These are phyloP conservation scores for Pica pica DNA, from an alignment of 2,113 vertebrate genomes.

Conservation along the genomic window DNA sequence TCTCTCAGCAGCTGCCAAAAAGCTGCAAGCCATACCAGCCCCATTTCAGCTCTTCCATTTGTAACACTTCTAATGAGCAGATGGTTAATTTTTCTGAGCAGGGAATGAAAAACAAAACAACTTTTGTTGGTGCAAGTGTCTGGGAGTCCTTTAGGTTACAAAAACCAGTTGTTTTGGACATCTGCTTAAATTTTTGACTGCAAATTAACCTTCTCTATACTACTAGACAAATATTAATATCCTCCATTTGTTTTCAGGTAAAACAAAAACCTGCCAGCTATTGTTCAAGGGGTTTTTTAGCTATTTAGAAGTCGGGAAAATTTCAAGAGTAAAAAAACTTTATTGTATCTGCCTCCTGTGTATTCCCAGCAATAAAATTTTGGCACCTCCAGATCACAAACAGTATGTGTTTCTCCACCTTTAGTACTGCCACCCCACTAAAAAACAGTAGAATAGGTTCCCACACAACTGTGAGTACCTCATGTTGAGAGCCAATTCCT, in stretches of 20 bases:
- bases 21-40: conserved; percentile 6
- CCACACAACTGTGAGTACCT: neutral
- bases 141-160: neutral
- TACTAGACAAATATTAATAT: neutral
- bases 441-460: neutral
- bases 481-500: neutral
- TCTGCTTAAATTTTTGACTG: neutral
- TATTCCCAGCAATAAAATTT: neutral
- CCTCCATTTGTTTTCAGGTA: conserved; percentile 12
- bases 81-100: neutral
- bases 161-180: neutral
- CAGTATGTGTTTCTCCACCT: neutral
- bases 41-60: neutral
- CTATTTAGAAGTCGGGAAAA: neutral
- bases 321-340: neutral
- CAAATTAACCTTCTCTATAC: neutral
- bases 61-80: conserved; percentile 27
- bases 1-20: conserved; percentile 21
- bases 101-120: neutral
- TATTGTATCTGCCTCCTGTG: neutral
- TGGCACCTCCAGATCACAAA: neutral
- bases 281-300: neutral
- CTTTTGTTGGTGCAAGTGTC: neutral
- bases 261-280: conserved; percentile 4
- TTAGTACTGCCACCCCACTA: neutral